Evolutionary conservation across 2,888 invertebrate species (phyloP).

Genomic region (Noctua fimbriata): DNA sequence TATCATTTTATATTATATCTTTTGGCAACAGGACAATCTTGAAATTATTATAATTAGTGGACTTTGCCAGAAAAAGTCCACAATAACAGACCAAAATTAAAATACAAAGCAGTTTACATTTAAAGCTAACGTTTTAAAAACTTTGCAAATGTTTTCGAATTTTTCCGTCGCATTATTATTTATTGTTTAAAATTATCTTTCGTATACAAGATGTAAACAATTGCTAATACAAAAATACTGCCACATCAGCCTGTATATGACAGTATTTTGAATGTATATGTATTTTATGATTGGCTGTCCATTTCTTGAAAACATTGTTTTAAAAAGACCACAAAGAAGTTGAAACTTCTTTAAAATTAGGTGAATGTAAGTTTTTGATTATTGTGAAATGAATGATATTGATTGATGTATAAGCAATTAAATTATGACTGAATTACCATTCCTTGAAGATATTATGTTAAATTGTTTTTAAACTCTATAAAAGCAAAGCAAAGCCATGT

Average conservation of each 20-base stretch:
- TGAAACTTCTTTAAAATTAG: neutral
- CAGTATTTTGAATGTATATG: neutral
- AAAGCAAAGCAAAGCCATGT: neutral
- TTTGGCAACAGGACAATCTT: neutral
- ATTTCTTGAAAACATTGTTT: constrained; percentile 10
- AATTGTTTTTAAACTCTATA: constrained; percentile 2
- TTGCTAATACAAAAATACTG: neutral
- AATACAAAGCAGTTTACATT: neutral
- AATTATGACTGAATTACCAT: constrained; percentile 47
- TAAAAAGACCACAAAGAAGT: neutral
- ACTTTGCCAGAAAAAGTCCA: neutral
- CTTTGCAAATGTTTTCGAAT: constrained; percentile 38
- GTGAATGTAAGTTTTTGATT: constrained; percentile 7
- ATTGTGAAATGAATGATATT: constrained; percentile 23
- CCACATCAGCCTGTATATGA: neutral
- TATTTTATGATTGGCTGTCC: constrained; percentile 49
- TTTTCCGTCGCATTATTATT: constrained; percentile 38
- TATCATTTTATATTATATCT: neutral
- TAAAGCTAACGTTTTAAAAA: neutral
- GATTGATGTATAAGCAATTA: constrained; percentile 16
- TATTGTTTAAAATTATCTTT: neutral
- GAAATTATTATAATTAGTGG: neutral
- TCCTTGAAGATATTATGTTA: constrained; percentile 44
- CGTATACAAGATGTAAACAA: neutral
- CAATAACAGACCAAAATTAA: neutral